Evolutionary conservation across 2,797 vertebrate species (phyloP), one percentile per base, ranked within the genome.

Genomic region (Octomys mimax): DNA sequence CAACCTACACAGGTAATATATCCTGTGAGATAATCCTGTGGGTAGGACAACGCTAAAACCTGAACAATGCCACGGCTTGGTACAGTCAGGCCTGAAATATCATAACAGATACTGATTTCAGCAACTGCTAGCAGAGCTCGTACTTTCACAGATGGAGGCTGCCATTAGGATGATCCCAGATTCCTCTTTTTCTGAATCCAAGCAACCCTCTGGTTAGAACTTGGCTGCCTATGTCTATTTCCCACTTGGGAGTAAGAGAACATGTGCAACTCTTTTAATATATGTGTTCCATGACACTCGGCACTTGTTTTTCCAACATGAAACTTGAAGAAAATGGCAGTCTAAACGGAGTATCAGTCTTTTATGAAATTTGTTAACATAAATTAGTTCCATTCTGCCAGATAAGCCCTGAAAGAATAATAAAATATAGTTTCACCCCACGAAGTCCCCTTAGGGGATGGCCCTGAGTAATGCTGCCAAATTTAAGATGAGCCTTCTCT

Each of bases 341-440:
- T 61, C 8, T 75, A 54, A n/a, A 26, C 8, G 46, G 26, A 36
- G 24, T n/a, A 68, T 61, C 12, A 31, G 88, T 80, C 61, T 92
- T 87, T 89, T n/a, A 22, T 52, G 36, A 91, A 82, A 89, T 96
- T 79, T 54, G 54, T 78, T 83, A 78, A 94, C 7, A n/a, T 39
- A 52, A 61, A 92, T 64, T 61, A 88, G 68, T 31, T 92, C 36
- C 77, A 91, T 33, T 57, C 31, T 89, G 59, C 31, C 24, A 59
- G 77, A 24, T 75, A n/a, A 61, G 39, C 21, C 22, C 28, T 87
- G 93, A 62, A 2, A 10, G 64, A 87, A 94, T 26, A 49, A 71
- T 59, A 91, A 90, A 57, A 87, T 78, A 59, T 91, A 75, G 26
- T 88, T 95, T 73, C 68, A 71, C 61, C 80, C 39, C 18, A 10